Evolutionary conservation across 2,113 vertebrate species (phyloP), one percentile per base, ranked within the genome.

Genomic region (Embiotoca jacksoni): DNA sequence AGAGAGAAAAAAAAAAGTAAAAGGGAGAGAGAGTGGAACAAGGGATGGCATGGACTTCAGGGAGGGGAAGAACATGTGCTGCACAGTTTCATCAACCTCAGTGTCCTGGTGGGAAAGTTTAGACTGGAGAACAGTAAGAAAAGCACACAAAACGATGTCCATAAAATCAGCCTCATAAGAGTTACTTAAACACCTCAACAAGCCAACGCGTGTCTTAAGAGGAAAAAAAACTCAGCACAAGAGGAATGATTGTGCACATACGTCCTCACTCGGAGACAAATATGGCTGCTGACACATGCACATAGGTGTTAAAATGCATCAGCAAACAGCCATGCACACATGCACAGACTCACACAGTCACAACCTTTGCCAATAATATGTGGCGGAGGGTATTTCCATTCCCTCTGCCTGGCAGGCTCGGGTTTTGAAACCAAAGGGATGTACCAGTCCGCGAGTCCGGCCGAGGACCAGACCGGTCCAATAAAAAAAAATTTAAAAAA

Each of bases 51-150:
- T 74, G 77, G 67, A 76, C 82, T 75, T 62, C 16, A 54, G 69
- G 64, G 62, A 36, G 71, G 75, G 74, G 81, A 78, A 83, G 79
- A 87, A 89, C 79, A 84, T 88, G 89, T 87, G 85, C 70, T 73
- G 72, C 50, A 52, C 58, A 41, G 70, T 72, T 91, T 89, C 46
- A 37, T 69, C 63, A 67, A 47, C 62, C 65, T 60, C 71, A 3
- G 2, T 53, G 54, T 41, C 32, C 67, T 66, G 73, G 31, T 55
- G 56, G 69, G 77, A 85, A 64, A 80, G 71, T 85, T 83, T 7
- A 39, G 8, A 37, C 23, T 41, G 72, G 60, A 84, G 79, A 87
- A 83, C 69, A 71, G 52, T 36, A 53, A 75, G 72, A 80, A 54
- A 85, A 82, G 72, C 61, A 32, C 41, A 50, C 41, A 56, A 5